A percentile compares a stretch with the other conserved stretches of the same genome.
Evolutionary conservation across 2,113 vertebrate genomes (phyloP).

Genomic region (Marcusenius ussheri): DNA sequence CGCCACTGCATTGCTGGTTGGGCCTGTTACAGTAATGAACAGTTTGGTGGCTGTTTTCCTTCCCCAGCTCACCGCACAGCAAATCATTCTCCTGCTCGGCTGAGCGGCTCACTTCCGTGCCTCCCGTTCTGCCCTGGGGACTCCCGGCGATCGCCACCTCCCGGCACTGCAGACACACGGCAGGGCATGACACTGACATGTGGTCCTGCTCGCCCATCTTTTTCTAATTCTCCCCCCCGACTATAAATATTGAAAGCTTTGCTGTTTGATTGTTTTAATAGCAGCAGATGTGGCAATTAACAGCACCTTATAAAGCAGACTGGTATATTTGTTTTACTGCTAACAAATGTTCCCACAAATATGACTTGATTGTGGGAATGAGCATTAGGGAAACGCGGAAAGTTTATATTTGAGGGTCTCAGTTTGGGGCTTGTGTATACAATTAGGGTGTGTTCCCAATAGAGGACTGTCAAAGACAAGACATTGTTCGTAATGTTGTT

Average conservation of each 20-base stretch:
- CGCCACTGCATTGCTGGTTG: not conserved
- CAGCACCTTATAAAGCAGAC: slow-evolving; percentile 63
- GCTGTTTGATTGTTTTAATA: slow-evolving; percentile 68
- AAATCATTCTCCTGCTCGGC: slow-evolving; percentile 52
- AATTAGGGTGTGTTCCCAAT: slow-evolving; percentile 58
- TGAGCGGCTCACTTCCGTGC: slow-evolving; percentile 32
- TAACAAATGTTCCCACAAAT: slow-evolving; percentile 72
- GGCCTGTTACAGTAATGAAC: not conserved
- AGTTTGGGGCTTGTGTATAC: slow-evolving; percentile 55
- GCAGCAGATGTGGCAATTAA: slow-evolving; percentile 72
- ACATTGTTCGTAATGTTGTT: slow-evolving; percentile 36
- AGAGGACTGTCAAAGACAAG: slow-evolving; percentile 57
- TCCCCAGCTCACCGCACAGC: slow-evolving; percentile 26
- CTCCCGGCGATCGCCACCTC: too few relatives aligned
- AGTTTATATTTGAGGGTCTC: slow-evolving; percentile 51
- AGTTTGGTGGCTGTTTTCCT: not conserved
- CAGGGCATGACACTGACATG: not conserved
- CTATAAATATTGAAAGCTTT: slow-evolving; percentile 62
- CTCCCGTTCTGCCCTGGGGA: slow-evolving; percentile 14
- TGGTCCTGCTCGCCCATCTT: slow-evolving; percentile 22
- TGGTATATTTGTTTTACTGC: slow-evolving; percentile 69
- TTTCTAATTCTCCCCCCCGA: slow-evolving; percentile 53
- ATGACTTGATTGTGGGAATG: slow-evolving; percentile 63
- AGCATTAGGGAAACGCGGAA: slow-evolving; percentile 53
- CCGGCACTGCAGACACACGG: not conserved